Percentiles rank a stretch among this genome's conserved stretches.
These are phyloP conservation scores for Dermolepida albohirtum DNA, from an alignment of 2,888 invertebrate genomes.

Conservation along the genomic window DNA sequence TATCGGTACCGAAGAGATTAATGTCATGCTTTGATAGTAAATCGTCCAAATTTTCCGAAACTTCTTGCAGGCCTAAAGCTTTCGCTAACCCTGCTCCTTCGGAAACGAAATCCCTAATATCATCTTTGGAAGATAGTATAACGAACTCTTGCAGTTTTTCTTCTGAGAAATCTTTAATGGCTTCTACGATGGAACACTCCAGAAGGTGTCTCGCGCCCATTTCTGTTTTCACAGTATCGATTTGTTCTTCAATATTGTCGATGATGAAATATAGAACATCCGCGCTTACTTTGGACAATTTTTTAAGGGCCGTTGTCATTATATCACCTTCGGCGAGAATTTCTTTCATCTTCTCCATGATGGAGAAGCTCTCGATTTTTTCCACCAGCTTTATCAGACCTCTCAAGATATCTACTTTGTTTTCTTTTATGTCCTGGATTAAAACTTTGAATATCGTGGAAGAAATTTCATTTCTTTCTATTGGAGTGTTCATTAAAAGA, in stretches of 20 bases:
- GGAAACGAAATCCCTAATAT: conserved; percentile 66
- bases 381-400: conserved; percentile 69
- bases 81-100: conserved; percentile 78
- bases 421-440: conserved; percentile 69
- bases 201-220: conserved; percentile 74
- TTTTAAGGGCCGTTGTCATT: conserved; percentile 73
- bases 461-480: conserved; percentile 61
- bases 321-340: conserved; percentile 74
- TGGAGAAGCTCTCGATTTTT: conserved; percentile 69
- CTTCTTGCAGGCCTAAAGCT: conserved; percentile 75
- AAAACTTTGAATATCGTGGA: conserved; percentile 60
- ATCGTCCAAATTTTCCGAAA: conserved; percentile 65
- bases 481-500: conserved; percentile 59
- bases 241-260: conserved; percentile 72
- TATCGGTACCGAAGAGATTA: conserved; percentile 70
- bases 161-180: conserved; percentile 73
- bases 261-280: conserved; percentile 72
- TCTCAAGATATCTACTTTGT: conserved; percentile 74
- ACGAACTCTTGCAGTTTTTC: conserved; percentile 70
- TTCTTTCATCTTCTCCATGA: conserved; percentile 73
- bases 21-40: conserved; percentile 70
- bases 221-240: conserved; percentile 72
- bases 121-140: conserved; percentile 62
- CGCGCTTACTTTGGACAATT: conserved; percentile 72
- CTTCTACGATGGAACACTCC: conserved; percentile 75